A percentile compares a stretch with the other conserved stretches of the same genome.
Conservation (phyloP, 1,140 invertebrate genomes). For the Procambarus virginalis region DNA sequence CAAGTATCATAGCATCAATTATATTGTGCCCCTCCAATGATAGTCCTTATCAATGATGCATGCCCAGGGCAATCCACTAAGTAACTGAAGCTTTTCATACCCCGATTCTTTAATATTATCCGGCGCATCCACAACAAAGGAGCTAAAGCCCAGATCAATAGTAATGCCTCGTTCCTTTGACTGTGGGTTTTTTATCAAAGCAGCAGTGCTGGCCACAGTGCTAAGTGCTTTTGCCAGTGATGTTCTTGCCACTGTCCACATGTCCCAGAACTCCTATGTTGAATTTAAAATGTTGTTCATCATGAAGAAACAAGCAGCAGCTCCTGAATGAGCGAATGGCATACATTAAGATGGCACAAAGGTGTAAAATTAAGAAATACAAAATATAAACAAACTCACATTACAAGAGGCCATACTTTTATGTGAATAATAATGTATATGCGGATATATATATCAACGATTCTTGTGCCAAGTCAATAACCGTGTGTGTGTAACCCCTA, state of each 20-base stretch:
- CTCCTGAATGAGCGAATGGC: neutral
- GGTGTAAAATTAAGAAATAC: no score
- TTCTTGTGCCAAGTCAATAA: no score
- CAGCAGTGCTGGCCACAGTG: conserved; percentile 83
- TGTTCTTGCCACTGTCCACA: conserved; percentile 87
- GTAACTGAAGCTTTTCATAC: conserved; percentile 79
- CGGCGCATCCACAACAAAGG: conserved; percentile 77
- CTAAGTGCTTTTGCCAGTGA: conserved; percentile 83
- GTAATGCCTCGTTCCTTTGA: conserved; percentile 86
- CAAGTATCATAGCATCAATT: conserved; percentile 85
- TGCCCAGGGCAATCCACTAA: conserved; percentile 89
- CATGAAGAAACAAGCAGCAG: conserved; percentile 5
- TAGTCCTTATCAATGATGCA: conserved; percentile 84
- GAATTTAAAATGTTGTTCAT: conserved; percentile 77
- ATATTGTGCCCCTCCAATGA: conserved; percentile 87
- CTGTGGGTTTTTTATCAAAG: conserved; percentile 88
- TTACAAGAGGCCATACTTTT: no score
- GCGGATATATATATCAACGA: no score
- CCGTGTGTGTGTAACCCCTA: no score
- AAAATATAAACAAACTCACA: no score
- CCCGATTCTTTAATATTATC: conserved; percentile 73
- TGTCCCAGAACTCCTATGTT: conserved; percentile 87
- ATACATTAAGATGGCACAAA: neutral
- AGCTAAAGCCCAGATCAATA: conserved; percentile 86
- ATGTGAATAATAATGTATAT: no score